Base-by-base conservation (phyloP, 2,888 invertebrate species). In the Drosophila cognata region DNA sequence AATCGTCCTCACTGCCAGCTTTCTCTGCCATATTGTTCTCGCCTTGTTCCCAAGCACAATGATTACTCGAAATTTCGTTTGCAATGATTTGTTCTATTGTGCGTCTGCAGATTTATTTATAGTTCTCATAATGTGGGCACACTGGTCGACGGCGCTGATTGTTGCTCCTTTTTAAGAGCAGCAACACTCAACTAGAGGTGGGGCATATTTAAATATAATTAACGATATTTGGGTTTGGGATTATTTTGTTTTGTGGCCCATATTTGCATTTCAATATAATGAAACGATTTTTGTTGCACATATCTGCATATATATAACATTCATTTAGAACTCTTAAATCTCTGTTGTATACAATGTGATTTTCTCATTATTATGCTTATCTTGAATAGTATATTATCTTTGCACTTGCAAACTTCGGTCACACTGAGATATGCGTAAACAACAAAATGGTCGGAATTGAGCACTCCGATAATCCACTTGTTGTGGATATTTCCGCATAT, bases 1-100 rank as follows among this genome's bases (percentile, higher is more conserved):
- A 93, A 52, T 92, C 93, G 11, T 93, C 92, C 29, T 92, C 92
- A 57, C 86, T 91, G 52, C 80, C 88, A 7, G 64, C 59, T 38
- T 82, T 79, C 4, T 79, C 67, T 46, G 90, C 80, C 68, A 89
- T 85, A 2, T 21, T 57, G 55, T 18, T 46, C 46, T 16, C 25
- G 8, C 1, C 48, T 35, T 28, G n/a, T 29, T 53, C 58, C 60
- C 16, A 28, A 50, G 51, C n/a, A 16, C 62, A 63, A 55, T 68
- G 29, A 53, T 56, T 70, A 72, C 75, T 77, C 35, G 57, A 76
- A 74, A 68, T 73, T 85, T 82, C 60, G 57, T 29, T 31, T 29
- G 43, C 59, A 71, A 83, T 77, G 71, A 84, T 67, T 74, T 69
- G 50, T 74, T 33, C 74, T 67, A 52, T 65, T 74, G 77, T 65